Base-by-base conservation (phyloP, 2,797 vertebrate genomes). In the Carapus acus region DNA sequence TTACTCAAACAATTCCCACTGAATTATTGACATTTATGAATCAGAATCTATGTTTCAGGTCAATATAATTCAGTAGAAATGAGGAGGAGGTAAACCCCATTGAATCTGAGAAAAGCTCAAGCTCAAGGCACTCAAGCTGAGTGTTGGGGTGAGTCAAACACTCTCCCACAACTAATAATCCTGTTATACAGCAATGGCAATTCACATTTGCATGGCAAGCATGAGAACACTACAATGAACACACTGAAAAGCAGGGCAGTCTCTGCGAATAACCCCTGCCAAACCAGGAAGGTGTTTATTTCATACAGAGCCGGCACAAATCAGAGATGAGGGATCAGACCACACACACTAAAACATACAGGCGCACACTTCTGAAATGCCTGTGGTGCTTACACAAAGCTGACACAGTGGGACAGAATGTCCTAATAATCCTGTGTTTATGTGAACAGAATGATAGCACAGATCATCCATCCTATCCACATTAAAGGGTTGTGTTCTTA, bases 211-310 rank as follows among this genome's bases (percentile, higher is more conserved):
- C 49, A 60, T 49, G 17, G 58, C 29, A 27, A 46, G 41, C 49
- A 62, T 55, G 18, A 46, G 54, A 56, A 8, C 13, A 27, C n/a
- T 3, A 5, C 34, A 15, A 36, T n/a, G 34, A 8, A 4, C 19
- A 24, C 22, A 7, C 15, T 22, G 13, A 22, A 7, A 44, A 29
- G 16, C 16, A 7, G 56, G 48, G 61, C 42, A 49, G 55, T 71
- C 54, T 48, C 55, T 65, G 42, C 73, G 77, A 69, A 51, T 71
- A 66, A 75, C 71, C 67, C 61, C 57, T 71, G 69, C 73, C 73
- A 77, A 73, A 81, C 64, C 54, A 57, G 44, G 65, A 65, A 59
- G 29, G 63, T 78, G 71, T 77, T 81, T 76, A 74, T 75, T 76
- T 70, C 47, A 1, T 60, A 55, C 58, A 67, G 52, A 52, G 59